Percentiles rank a stretch among this genome's conserved stretches.
Conservation (phyloP, 1,140 invertebrate species). For the Lasaia peninsularis region DNA sequence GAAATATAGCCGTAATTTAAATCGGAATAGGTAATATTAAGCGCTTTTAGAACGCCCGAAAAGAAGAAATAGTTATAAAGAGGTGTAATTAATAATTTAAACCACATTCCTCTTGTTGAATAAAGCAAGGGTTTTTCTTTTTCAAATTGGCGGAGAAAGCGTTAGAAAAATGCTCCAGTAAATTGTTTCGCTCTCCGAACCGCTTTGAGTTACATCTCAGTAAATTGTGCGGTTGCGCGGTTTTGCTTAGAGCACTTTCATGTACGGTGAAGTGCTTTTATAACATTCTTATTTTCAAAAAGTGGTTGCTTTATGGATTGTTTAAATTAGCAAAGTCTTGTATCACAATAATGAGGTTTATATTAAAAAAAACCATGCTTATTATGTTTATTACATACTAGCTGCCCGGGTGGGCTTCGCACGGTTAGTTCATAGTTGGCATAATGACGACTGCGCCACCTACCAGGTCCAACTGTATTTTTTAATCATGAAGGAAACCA, state of each 20-base stretch:
- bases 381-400: too few relatives aligned
- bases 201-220: slow-evolving; percentile 12
- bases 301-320: neutral
- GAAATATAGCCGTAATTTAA: too few relatives aligned
- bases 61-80: neutral
- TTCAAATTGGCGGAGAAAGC: neutral
- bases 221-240: slow-evolving; percentile 3
- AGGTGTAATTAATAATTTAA: slow-evolving; percentile 2
- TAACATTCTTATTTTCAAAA: slow-evolving; percentile 4
- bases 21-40: too few relatives aligned
- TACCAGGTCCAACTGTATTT: too few relatives aligned
- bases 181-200: slow-evolving; percentile 5
- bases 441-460: too few relatives aligned
- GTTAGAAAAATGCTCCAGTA: slow-evolving; percentile 1
- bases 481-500: too few relatives aligned
- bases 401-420: too few relatives aligned
- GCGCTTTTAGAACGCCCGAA: too few relatives aligned
- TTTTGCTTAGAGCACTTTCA: slow-evolving; percentile 9
- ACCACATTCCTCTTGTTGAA: neutral
- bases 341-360: too few relatives aligned
- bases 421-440: too few relatives aligned
- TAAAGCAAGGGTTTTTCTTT: slow-evolving; percentile 4
- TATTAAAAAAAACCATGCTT: too few relatives aligned
- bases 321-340: too few relatives aligned
- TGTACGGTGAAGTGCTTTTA: neutral